Conservation (phyloP, 2,888 invertebrate species). For the Aporophyla nigra region DNA sequence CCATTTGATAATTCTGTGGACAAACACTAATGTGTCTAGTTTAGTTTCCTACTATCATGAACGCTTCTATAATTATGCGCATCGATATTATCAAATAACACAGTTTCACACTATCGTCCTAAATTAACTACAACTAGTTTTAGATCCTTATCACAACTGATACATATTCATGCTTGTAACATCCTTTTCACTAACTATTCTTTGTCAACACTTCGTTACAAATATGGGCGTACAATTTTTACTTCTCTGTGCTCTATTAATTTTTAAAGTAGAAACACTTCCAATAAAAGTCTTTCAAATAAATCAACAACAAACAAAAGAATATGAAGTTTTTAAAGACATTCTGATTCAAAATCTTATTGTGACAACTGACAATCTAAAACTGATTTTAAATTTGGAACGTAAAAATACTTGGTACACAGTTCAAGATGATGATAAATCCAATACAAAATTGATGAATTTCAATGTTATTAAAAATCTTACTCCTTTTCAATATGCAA, state of each 20-base stretch:
- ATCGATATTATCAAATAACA: constrained; percentile 30
- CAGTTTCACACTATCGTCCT: constrained; percentile 45
- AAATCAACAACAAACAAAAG: constrained; percentile 39
- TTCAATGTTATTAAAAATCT: neutral
- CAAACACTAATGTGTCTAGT: neutral
- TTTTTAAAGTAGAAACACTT: constrained; percentile 10
- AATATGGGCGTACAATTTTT: constrained; percentile 35
- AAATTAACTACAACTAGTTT: constrained; percentile 22
- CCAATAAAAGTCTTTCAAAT: constrained; percentile 32
- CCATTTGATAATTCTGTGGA: neutral
- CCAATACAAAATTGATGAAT: neutral
- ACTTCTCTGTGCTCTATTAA: constrained; percentile 8
- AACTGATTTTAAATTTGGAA: constrained; percentile 67
- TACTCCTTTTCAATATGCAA: neutral
- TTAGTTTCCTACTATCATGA: constrained; percentile 5
- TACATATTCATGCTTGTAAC: constrained; percentile 47
- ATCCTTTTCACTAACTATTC: constrained; percentile 13
- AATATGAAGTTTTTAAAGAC: constrained; percentile 64
- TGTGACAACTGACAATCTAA: constrained; percentile 70
- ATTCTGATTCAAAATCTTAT: constrained; percentile 69
- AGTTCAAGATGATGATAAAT: constrained; percentile 8
- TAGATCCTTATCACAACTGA: constrained; percentile 29
- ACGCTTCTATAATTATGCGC: constrained; percentile 41
- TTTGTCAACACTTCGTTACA: neutral
- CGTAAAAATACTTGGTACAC: constrained; percentile 25